Evolutionary conservation across 2,888 invertebrate species (phyloP), one percentile per base, ranked within the genome.

Genomic region (Gymnosoma rotundatum): DNA sequence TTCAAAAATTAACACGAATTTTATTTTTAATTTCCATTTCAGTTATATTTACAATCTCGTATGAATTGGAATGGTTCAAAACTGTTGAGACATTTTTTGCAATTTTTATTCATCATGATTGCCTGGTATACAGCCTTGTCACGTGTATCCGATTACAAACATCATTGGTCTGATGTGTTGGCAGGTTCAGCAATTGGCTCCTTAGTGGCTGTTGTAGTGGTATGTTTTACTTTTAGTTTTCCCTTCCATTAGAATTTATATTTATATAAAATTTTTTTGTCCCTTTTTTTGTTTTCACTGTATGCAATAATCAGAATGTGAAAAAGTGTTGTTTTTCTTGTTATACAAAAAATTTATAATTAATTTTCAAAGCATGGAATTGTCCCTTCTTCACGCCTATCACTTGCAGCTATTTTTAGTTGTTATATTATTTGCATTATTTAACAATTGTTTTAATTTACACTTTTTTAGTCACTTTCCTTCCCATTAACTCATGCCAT

Each of bases 121-220:
- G 96, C 98, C 42, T 95, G 96, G 94, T 97, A 95, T 92, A 97
- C 97, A 12, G 95, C 96, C n/a, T 94, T 98, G 93, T 96, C 97
- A 64, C 94, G 99, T 48, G 95, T 99, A 50, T 97, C 97, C 0
- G 97, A 99, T 93, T 98, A 99, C 93, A 99, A 99, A 91, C 99
- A 99, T 92, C 99, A 99, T 91, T 98, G 98, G 97, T 98, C 97
- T 89, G 99, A 99, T 92, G 99, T 99, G 2, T 93, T 99, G 42
- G 95, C 95, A 70, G 99, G 99, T 0, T 93, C 95, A 86, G 88
- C 93, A 45, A 94, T 97, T 85, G 97, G 97, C 12, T 90, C 94
- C n/a, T 88, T 94, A 25, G 93, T 93, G 72, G 96, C 97, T 80
- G 87, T 95, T 69, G 91, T 96, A 87, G 94, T 95, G 92, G 97